phyloP scores from a whole-genome alignment of 2,888 invertebrate species.

The Chrysotoxum bicinctum region DNA sequence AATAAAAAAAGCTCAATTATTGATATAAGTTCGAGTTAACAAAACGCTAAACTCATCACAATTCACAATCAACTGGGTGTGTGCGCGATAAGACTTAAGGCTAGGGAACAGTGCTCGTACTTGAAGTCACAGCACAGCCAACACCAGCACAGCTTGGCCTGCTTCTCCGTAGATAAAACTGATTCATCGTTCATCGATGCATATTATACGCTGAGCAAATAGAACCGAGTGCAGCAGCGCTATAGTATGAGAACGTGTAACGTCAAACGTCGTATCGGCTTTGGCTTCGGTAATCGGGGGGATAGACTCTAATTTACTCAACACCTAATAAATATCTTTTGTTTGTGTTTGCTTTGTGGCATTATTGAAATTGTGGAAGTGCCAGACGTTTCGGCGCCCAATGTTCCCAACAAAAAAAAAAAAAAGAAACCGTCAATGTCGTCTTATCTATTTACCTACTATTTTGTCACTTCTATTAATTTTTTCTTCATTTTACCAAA shows the following conservation, averaged over 20 bases:
- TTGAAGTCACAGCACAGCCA: conserved; percentile 19
- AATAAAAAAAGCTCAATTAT: conserved; percentile 61
- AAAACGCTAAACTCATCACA: conserved; percentile 65
- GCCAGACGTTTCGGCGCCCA: conserved; percentile 72
- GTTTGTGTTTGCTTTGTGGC: conserved; percentile 64
- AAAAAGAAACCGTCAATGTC: conserved; percentile 61
- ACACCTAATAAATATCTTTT: conserved; percentile 67
- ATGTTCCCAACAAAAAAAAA: conserved; percentile 25
- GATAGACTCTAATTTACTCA: conserved; percentile 68
- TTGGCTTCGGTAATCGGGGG: too few species aligned
- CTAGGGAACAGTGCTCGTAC: conserved; percentile 12
- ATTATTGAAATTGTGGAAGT: conserved; percentile 64
- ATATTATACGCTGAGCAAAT: conserved; percentile 67
- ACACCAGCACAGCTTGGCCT: conserved; percentile 49
- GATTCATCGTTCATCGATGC: conserved; percentile 71
- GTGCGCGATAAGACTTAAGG: conserved; percentile 51
- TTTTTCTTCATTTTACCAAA: not conserved
- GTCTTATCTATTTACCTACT: conserved; percentile 39
- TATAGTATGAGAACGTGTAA: conserved; percentile 14
- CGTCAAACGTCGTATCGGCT: not conserved
- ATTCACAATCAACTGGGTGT: conserved; percentile 61
- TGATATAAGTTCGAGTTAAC: conserved; percentile 64
- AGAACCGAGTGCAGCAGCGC: conserved; percentile 51
- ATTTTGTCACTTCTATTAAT: conserved; percentile 8
- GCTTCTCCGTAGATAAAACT: conserved; percentile 68